Conservation (phyloP, 2,888 invertebrate genomes). For the Pollenia griseotomentosa region DNA sequence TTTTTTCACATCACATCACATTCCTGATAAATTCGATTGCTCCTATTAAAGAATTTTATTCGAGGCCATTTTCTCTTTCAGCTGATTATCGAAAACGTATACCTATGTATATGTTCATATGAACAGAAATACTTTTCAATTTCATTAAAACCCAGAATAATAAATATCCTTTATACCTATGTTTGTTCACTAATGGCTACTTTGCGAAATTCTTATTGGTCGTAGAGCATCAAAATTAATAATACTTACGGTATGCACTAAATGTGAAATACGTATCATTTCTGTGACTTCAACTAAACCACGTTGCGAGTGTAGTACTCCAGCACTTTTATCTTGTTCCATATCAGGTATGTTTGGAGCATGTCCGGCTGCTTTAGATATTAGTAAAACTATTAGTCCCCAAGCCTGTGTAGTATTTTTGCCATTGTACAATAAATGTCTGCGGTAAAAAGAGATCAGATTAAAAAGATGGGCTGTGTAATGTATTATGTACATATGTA, state of each 20-base stretch:
- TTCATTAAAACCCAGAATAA: too few relatives aligned
- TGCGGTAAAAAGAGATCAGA: slow-evolving; percentile 80
- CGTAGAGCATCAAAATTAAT: neutral
- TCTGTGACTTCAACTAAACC: slow-evolving; percentile 97
- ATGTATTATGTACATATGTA: neutral
- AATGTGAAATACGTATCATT: slow-evolving; percentile 96
- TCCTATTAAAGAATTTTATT: neutral
- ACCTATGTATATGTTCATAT: too few relatives aligned
- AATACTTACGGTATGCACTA: slow-evolving; percentile 91
- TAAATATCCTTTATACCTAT: too few relatives aligned
- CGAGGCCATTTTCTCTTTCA: too few relatives aligned
- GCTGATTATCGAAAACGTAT: too few relatives aligned
- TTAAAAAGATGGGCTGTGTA: neutral
- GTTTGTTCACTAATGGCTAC: too few relatives aligned
- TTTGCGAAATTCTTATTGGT: too few relatives aligned
- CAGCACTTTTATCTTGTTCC: slow-evolving; percentile 94
- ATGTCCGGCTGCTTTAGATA: slow-evolving; percentile 97
- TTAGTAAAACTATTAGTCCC: slow-evolving; percentile 95
- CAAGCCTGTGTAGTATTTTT: slow-evolving; percentile 97
- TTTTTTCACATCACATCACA: too few relatives aligned
- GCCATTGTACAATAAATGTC: slow-evolving; percentile 95
- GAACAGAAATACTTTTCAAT: too few relatives aligned
- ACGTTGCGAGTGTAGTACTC: slow-evolving; percentile 93
- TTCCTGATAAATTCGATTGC: neutral
- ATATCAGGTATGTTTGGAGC: slow-evolving; percentile 91